Base-by-base conservation (phyloP, 2,888 invertebrate genomes). In the Steinernema scapterisci region DNA sequence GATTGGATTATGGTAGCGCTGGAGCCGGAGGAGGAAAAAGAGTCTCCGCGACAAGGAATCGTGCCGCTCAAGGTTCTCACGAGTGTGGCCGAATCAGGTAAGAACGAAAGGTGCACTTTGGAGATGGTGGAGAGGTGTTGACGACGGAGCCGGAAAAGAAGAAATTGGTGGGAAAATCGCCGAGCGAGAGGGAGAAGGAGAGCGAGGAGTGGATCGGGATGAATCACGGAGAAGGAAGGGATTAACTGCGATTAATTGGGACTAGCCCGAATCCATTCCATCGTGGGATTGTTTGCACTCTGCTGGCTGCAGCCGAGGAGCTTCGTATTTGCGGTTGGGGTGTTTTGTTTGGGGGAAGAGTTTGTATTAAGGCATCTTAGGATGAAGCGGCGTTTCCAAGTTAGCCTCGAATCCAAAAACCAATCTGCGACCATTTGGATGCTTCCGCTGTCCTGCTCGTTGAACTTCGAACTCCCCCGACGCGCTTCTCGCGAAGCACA, bases 41-140 rank as follows among this genome's bases (percentile, higher is more conserved):
- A 63, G 63, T 16, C 63, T 27, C 7, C 13, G 23, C 23, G 25
- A 9, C 63, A 63, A 27, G 63, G 63, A 25, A 21, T 63, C 31
- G 63, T 31, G 25, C 63, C 63, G 1, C 13, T 63, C 1, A 9
- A 16, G 13, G 63, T 63, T 25, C 63, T 63, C 63, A 63, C 63
- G 63, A 63, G 63, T 25, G 63, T 63, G 31, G 31, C 63, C 16
- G 63, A 63, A 11, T 63, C 63, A 63, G 63, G 63, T 63, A 63
- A 1, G 63, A 7, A 3, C 3, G 38, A 38, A 38, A 38, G 9
- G 9, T 38, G 38, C 38, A 38, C 38, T 38, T 38, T 38, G 38
- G 5, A 38, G 38, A 3, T 38, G 38, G 38, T 38, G 38, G 5
- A 3, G 38, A 38, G 38, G 13, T 13, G 63, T 31, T 31, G 48